phyloP scores from a whole-genome alignment of 2,113 vertebrate species.

The Hemiprocne comata region DNA sequence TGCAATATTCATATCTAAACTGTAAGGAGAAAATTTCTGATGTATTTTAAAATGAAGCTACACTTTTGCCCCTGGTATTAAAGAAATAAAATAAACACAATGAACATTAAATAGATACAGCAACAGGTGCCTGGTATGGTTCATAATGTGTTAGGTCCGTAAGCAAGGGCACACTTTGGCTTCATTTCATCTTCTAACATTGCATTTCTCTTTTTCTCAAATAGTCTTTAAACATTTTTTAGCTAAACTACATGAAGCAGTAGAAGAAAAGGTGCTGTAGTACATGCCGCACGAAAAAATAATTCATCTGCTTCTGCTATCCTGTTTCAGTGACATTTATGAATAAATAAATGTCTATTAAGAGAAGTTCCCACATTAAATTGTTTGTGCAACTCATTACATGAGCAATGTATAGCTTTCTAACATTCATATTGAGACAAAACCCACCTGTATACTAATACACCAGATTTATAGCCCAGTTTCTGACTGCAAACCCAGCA shows the following conservation, averaged over 20 bases:
- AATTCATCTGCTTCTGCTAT: background rate
- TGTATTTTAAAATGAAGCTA: background rate
- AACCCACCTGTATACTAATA: background rate
- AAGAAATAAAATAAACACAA: background rate
- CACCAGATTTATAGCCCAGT: background rate
- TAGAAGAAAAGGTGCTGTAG: background rate
- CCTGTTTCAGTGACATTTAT: background rate
- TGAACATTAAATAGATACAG: background rate
- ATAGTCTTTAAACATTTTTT: background rate
- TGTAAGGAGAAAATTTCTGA: background rate
- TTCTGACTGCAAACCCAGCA: background rate
- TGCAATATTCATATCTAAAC: background rate
- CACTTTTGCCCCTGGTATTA: background rate
- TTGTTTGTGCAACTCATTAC: background rate
- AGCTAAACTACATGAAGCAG: background rate
- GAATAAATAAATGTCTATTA: background rate
- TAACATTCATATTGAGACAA: background rate
- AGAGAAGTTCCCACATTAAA: background rate
- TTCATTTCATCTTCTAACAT: background rate
- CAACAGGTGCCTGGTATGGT: background rate
- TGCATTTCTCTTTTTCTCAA: background rate
- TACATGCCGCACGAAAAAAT: background rate
- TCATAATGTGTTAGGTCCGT: background rate
- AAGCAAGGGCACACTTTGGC: background rate
- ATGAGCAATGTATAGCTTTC: background rate